A percentile compares a stretch with the other conserved stretches of the same genome.
Conservation (phyloP, 2,888 invertebrate genomes). For the Perithous albicinctus region DNA sequence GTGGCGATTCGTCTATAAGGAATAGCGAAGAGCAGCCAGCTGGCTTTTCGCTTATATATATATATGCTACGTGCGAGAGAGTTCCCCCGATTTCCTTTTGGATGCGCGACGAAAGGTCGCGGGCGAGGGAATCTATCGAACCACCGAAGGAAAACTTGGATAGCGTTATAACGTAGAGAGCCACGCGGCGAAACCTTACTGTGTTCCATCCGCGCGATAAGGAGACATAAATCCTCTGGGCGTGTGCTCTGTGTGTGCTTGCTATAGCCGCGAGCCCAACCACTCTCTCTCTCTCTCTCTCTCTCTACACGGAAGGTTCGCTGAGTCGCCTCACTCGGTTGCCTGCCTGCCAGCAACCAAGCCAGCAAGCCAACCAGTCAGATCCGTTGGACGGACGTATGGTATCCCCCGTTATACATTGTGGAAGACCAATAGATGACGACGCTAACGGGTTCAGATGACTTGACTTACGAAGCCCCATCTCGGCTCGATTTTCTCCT, state of each 20-base stretch:
- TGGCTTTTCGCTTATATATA: background rate
- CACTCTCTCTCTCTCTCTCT: no score
- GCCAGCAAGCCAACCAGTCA: background rate
- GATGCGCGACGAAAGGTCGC: constrained; percentile 62
- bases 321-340: constrained; percentile 38
- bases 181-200: constrained; percentile 62
- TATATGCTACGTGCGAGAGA: constrained; percentile 22
- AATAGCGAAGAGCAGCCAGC: background rate
- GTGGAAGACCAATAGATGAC: constrained; percentile 77
- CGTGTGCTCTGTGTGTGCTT: constrained; percentile 46
- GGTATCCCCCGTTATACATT: constrained; percentile 31
- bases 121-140: constrained; percentile 60
- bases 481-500: constrained; percentile 46
- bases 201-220: constrained; percentile 68
- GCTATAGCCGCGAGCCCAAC: constrained; percentile 22
- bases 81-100: constrained; percentile 26
- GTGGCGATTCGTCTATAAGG: background rate
- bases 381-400: constrained; percentile 32
- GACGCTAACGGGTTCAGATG: constrained; percentile 79
- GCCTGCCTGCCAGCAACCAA: constrained; percentile 6
- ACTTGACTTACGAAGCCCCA: constrained; percentile 80
- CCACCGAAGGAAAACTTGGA: constrained; percentile 70
- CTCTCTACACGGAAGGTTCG: constrained; percentile 49
- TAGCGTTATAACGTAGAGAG: constrained; percentile 25
- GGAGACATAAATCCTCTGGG: constrained; percentile 65